phyloP scores from a whole-genome alignment of 2,113 vertebrate genomes.

The Brachypodius melanocephalos region DNA sequence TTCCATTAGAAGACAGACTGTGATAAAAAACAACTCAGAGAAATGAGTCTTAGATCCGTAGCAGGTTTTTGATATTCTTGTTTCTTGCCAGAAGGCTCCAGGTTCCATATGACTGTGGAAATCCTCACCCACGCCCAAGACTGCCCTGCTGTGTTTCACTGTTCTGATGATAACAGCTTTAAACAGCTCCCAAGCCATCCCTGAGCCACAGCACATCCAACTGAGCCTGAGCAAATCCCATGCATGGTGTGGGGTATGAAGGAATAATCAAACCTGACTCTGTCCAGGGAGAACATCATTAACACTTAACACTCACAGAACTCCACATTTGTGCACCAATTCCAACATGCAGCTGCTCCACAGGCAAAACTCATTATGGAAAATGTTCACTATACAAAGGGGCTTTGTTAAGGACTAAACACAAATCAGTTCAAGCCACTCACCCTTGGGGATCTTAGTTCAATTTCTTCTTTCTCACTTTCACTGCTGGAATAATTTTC shows the following conservation, averaged over 20 bases:
- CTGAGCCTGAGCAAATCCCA: neutral
- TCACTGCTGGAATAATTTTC: slow-evolving; percentile 81
- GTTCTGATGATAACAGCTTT: neutral
- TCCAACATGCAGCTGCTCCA: neutral
- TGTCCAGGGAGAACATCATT: neutral
- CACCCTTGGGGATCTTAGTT: slow-evolving; percentile 84
- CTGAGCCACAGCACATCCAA: neutral
- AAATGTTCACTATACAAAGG: neutral
- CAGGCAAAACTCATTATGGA: neutral
- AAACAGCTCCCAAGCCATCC: neutral
- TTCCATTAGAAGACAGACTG: neutral
- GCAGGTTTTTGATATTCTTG: neutral
- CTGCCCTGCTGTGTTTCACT: neutral
- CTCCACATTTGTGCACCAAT: neutral
- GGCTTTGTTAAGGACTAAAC: neutral
- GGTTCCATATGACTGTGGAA: neutral
- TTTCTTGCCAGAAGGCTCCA: neutral
- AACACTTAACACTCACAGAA: neutral
- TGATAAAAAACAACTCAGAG: neutral
- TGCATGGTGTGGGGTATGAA: accelerated
- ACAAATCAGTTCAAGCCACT: slow-evolving; percentile 43
- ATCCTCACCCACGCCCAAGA: neutral
- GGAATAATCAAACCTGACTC: neutral
- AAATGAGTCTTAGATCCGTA: neutral
- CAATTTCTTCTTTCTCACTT: slow-evolving; percentile 81